These are phyloP conservation scores for Dromococcyx pavoninus DNA, from an alignment of 2,797 vertebrate species.

Conservation along the genomic window DNA sequence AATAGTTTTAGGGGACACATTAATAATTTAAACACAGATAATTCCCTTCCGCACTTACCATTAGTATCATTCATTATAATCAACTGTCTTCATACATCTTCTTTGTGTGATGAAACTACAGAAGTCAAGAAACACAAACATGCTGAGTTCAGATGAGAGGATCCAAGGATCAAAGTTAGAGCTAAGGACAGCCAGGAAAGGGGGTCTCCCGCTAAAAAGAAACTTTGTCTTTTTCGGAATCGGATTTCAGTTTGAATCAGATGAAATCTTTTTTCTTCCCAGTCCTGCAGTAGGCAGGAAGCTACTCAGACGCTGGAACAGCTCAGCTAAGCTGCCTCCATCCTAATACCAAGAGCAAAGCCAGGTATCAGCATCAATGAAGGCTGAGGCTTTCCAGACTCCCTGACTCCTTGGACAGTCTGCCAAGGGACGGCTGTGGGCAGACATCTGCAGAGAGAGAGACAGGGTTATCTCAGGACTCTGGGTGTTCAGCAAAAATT, in stretches of 20 bases:
- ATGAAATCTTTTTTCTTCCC: not conserved
- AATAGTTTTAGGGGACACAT: not conserved
- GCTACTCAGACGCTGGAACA: not conserved
- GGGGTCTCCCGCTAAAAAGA: not conserved
- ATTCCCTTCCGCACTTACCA: not conserved
- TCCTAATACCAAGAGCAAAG: not conserved
- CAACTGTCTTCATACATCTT: not conserved
- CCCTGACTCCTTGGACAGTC: not conserved
- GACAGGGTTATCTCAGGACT: not conserved
- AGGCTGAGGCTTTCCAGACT: not conserved
- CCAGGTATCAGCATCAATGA: not conserved
- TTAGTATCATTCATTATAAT: not conserved
- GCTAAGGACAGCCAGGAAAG: not conserved
- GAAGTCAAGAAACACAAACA: not conserved
- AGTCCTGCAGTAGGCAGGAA: constrained; percentile 8
- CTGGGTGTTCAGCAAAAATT: not conserved
- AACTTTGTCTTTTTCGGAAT: not conserved
- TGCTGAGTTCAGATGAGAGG: not conserved
- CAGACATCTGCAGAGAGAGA: not conserved
- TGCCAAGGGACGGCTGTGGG: not conserved
- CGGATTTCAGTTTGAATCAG: not conserved
- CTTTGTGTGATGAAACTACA: not conserved
- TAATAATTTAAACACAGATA: not conserved
- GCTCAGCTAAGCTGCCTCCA: not conserved
- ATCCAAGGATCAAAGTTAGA: not conserved